A percentile compares a stretch with the other conserved stretches of the same genome.
Conservation (phyloP, 2,113 vertebrate genomes). For the Tapirus terrestris region DNA sequence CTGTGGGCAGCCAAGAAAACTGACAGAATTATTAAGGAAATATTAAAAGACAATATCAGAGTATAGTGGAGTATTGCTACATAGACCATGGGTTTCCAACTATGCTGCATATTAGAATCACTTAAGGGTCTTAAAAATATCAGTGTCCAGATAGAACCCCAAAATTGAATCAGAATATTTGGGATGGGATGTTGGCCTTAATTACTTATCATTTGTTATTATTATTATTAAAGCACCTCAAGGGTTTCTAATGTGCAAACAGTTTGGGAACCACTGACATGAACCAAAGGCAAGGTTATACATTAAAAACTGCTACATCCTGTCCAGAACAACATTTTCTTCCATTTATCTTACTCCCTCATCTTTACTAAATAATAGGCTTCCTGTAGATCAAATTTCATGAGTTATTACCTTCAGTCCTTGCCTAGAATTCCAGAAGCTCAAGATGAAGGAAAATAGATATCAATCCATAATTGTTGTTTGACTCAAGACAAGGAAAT, state of each 20-base stretch:
- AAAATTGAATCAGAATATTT: not conserved
- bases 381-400: not conserved
- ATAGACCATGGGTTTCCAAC: not conserved
- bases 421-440: conserved; percentile 4
- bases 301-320: not conserved
- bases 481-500: not conserved
- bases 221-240: not conserved
- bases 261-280: not conserved
- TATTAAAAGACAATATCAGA: not conserved
- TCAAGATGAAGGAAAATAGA: not conserved
- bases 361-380: not conserved
- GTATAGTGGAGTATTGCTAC: not conserved
- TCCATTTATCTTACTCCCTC: not conserved
- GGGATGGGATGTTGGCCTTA: not conserved
- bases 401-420: not conserved
- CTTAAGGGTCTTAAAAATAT: not conserved
- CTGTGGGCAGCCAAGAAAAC: not conserved
- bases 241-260: not conserved
- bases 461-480: not conserved
- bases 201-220: not conserved
- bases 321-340: not conserved
- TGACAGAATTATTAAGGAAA: not conserved
- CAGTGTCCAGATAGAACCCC: not conserved
- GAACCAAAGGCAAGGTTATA: not conserved
- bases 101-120: not conserved